phyloP scores from a whole-genome alignment of 2,797 vertebrate species.

The Danio albolineatus region DNA sequence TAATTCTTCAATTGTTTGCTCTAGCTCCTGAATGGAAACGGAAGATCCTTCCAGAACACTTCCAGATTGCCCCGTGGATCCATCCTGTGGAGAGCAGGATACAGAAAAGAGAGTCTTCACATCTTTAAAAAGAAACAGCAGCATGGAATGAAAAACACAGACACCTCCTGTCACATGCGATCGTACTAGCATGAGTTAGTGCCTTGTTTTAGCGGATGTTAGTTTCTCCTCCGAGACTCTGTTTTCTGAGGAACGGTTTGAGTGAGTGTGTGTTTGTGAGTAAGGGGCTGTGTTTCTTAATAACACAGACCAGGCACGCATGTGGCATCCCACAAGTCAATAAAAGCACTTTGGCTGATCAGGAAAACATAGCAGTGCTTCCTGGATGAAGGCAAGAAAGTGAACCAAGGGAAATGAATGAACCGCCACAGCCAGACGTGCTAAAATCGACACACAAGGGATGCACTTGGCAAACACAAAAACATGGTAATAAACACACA shows the following conservation, averaged over 20 bases:
- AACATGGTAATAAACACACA: slow-evolving; percentile 50
- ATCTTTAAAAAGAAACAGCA: slow-evolving; percentile 49
- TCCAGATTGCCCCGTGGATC: slow-evolving; percentile 75
- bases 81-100: slow-evolving; percentile 73
- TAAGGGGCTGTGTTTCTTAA: slow-evolving; percentile 54
- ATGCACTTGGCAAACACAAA: slow-evolving; percentile 33
- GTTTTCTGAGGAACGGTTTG: slow-evolving; percentile 34
- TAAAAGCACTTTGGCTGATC: slow-evolving; percentile 63
- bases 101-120: slow-evolving; percentile 44
- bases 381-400: slow-evolving; percentile 56
- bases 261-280: slow-evolving; percentile 47
- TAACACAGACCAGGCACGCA: slow-evolving; percentile 62
- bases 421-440: slow-evolving; percentile 48
- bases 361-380: slow-evolving; percentile 45
- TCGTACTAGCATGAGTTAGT: slow-evolving; percentile 40
- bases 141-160: slow-evolving; percentile 43
- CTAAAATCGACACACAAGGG: slow-evolving; percentile 50
- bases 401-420: slow-evolving; percentile 52
- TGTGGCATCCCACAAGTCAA: slow-evolving; percentile 59
- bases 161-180: slow-evolving; percentile 37
- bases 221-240: slow-evolving; percentile 45
- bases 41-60: slow-evolving; percentile 80
- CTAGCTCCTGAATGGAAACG: slow-evolving; percentile 86
- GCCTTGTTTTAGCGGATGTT: slow-evolving; percentile 46
- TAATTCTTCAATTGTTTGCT: slow-evolving; percentile 90